These are phyloP conservation scores for Varanus komodoensis DNA, from an alignment of 2,113 vertebrate genomes.

Conservation along the genomic window DNA sequence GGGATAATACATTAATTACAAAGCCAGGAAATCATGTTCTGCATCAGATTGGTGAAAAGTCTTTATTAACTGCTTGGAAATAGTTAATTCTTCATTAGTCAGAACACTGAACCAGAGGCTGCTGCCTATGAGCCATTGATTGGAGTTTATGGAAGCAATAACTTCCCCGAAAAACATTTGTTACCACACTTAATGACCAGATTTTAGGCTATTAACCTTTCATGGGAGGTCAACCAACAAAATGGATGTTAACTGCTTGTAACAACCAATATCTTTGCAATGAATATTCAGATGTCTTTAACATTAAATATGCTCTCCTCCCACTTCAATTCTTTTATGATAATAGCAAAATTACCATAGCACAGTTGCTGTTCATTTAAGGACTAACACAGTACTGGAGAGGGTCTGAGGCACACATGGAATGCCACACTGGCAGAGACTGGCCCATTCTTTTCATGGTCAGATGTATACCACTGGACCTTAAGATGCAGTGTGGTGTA, in stretches of 20 bases:
- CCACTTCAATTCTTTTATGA: constrained; percentile 60
- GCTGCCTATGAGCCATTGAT: constrained; percentile 71
- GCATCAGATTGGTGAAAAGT: constrained; percentile 72
- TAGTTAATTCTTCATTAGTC: constrained; percentile 79
- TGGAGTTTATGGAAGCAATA: constrained; percentile 78
- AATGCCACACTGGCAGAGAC: background rate
- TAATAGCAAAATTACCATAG: constrained; percentile 52
- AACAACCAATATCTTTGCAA: constrained; percentile 65
- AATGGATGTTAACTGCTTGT: constrained; percentile 71
- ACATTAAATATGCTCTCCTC: constrained; percentile 51
- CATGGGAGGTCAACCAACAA: constrained; percentile 71
- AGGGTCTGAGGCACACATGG: background rate
- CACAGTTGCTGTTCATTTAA: background rate
- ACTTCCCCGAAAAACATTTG: constrained; percentile 74
- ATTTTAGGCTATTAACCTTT: constrained; percentile 77
- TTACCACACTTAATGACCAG: constrained; percentile 74
- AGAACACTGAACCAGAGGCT: constrained; percentile 68
- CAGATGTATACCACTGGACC: background rate
- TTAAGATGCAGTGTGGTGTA: no score
- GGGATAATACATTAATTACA: constrained; percentile 50
- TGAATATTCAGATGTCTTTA: constrained; percentile 70
- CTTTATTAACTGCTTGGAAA: constrained; percentile 81
- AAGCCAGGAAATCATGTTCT: constrained; percentile 64
- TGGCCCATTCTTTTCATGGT: background rate
- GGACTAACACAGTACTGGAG: background rate